A percentile compares a stretch with the other conserved stretches of the same genome.
These are phyloP conservation scores for Egretta garzetta DNA, from an alignment of 2,113 vertebrate species.

Conservation along the genomic window DNA sequence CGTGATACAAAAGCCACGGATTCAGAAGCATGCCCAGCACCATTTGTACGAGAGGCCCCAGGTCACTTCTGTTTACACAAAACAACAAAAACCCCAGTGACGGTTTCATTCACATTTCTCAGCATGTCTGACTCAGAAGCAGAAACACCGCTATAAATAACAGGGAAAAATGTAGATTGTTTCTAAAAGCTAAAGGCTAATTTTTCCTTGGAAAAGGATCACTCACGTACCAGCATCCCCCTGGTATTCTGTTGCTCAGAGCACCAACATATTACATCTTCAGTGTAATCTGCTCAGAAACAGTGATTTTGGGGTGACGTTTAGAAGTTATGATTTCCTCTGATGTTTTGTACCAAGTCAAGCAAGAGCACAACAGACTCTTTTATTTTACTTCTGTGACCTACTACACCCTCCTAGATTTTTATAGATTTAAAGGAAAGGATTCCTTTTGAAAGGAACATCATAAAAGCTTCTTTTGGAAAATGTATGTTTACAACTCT, in stretches of 20 bases:
- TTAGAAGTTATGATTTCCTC: not conserved
- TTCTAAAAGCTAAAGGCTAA: constrained; percentile 26
- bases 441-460: not conserved
- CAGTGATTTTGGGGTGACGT: not conserved
- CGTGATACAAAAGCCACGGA: not conserved
- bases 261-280: not conserved
- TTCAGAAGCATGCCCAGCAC: not conserved
- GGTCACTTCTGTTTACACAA: not conserved
- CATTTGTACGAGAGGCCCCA: not conserved
- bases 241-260: not conserved
- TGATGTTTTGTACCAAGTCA: not conserved
- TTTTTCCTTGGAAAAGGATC: constrained; percentile 36
- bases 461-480: not conserved
- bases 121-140: not conserved
- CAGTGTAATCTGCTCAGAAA: not conserved
- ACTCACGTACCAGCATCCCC: not conserved
- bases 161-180: not conserved
- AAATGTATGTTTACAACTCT: not conserved
- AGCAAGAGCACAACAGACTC: not conserved
- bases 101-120: not conserved
- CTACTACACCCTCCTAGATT: not conserved
- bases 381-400: not conserved
- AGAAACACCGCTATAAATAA: not conserved
- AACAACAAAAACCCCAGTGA: not conserved
- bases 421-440: not conserved